A percentile compares a stretch with the other conserved stretches of the same genome.
Evolutionary conservation across 1,140 invertebrate species (phyloP).

Genomic region (Aporrectodea caliginosa): DNA sequence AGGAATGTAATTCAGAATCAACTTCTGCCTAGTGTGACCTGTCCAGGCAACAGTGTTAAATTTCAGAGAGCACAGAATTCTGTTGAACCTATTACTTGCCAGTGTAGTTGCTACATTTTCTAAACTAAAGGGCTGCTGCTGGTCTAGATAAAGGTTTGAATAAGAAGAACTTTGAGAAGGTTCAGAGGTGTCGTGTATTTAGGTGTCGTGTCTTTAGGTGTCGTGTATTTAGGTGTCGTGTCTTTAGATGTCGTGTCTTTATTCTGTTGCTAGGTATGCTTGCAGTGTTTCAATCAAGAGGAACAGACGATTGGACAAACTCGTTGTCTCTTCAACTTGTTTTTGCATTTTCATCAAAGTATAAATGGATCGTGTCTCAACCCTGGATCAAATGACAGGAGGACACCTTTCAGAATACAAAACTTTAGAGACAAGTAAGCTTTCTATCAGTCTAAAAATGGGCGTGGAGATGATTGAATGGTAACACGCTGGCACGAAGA

Average conservation of each 20-base stretch:
- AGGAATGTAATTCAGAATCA: too few relatives aligned
- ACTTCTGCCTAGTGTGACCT: too few relatives aligned
- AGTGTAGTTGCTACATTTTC: too few relatives aligned
- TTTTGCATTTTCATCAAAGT: background rate
- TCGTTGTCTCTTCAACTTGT: background rate
- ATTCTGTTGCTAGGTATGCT: background rate
- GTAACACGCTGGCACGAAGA: too few relatives aligned
- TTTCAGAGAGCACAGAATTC: too few relatives aligned
- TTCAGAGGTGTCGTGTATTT: background rate
- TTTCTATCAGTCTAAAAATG: background rate
- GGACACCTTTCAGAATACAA: background rate
- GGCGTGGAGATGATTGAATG: too few relatives aligned
- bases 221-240: background rate
- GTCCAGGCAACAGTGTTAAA: too few relatives aligned
- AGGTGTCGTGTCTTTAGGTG: background rate
- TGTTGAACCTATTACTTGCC: too few relatives aligned
- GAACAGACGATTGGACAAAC: background rate
- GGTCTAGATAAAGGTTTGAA: background rate
- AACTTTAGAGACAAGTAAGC: background rate
- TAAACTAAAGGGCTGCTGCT: background rate
- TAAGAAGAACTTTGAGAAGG: background rate
- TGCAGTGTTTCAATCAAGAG: background rate
- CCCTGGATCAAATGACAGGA: background rate
- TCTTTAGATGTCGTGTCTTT: background rate
- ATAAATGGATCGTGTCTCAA: background rate